Percentiles rank a stretch among this genome's conserved stretches.
Conservation (phyloP, 1,140 invertebrate species). For the Magallana angulata region DNA sequence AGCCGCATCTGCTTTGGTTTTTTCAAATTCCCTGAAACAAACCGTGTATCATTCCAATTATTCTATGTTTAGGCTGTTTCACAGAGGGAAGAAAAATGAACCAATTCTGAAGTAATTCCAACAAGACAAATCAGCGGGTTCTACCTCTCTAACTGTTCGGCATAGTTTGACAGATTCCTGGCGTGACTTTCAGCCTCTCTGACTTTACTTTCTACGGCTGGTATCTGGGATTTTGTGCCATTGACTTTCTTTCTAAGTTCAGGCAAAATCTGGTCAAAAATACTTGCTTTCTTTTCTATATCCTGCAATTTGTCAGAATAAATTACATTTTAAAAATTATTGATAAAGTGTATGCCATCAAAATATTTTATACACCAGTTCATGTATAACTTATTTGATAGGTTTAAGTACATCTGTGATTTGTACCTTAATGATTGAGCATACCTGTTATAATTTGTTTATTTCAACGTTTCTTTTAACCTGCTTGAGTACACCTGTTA, state of each 20-base stretch:
- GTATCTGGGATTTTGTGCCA: conserved; percentile 45
- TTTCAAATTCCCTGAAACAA: conserved; percentile 84
- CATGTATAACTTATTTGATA: too few relatives aligned
- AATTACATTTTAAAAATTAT: too few relatives aligned
- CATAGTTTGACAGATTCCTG: conserved; percentile 45
- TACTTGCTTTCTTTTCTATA: conserved; percentile 46
- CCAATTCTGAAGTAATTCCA: not conserved
- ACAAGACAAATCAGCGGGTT: not conserved
- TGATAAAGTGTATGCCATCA: too few relatives aligned
- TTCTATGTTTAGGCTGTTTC: too few relatives aligned
- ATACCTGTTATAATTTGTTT: too few relatives aligned
- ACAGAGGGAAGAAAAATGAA: not conserved
- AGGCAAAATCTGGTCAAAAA: conserved; percentile 48
- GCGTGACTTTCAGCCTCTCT: conserved; percentile 57
- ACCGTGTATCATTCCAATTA: not conserved
- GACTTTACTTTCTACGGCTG: conserved; percentile 46
- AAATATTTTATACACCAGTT: too few relatives aligned
- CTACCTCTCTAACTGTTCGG: conserved; percentile 58
- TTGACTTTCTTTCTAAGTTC: conserved; percentile 49
- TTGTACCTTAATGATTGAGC: not conserved
- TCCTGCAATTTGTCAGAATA: conserved; percentile 11
- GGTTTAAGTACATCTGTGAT: too few relatives aligned
- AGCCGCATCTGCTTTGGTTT: conserved; percentile 85
- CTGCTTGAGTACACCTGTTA: not conserved
- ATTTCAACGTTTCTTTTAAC: not conserved